These are phyloP conservation scores for Idaea dimidiata DNA, from an alignment of 2,888 invertebrate species.

Conservation along the genomic window DNA sequence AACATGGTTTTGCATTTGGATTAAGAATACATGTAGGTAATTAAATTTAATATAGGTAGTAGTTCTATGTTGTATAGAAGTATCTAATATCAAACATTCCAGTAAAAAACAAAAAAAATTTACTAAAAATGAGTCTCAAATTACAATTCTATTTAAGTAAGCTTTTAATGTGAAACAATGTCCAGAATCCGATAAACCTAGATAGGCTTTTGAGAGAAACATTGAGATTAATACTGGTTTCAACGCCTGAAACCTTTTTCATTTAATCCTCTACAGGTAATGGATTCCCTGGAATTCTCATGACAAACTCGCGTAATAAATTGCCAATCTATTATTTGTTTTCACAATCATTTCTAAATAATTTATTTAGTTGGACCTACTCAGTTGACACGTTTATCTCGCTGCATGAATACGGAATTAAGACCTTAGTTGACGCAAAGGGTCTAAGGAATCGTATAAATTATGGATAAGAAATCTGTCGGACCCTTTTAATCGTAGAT, in stretches of 20 bases:
- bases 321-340: constrained; percentile 4
- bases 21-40: too few relatives aligned
- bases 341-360: not conserved
- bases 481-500: constrained; percentile 43
- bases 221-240: not conserved
- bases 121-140: too few relatives aligned
- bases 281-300: not conserved
- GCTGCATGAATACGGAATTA: constrained; percentile 36
- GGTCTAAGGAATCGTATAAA: constrained; percentile 32
- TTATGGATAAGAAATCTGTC: constrained; percentile 42
- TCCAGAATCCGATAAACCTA: too few relatives aligned
- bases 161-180: too few relatives aligned
- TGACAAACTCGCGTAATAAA: not conserved
- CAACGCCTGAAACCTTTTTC: not conserved
- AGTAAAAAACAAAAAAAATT: too few relatives aligned
- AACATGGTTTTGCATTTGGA: too few relatives aligned
- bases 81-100: too few relatives aligned
- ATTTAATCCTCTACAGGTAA: not conserved
- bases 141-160: too few relatives aligned
- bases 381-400: constrained; percentile 37
- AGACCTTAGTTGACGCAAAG: constrained; percentile 31
- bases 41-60: too few relatives aligned
- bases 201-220: too few relatives aligned
- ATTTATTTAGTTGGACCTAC: not conserved
- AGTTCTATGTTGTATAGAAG: too few relatives aligned